A percentile compares a stretch with the other conserved stretches of the same genome.
Conservation (phyloP, 2,888 invertebrate genomes). For the Meteorus colon region DNA sequence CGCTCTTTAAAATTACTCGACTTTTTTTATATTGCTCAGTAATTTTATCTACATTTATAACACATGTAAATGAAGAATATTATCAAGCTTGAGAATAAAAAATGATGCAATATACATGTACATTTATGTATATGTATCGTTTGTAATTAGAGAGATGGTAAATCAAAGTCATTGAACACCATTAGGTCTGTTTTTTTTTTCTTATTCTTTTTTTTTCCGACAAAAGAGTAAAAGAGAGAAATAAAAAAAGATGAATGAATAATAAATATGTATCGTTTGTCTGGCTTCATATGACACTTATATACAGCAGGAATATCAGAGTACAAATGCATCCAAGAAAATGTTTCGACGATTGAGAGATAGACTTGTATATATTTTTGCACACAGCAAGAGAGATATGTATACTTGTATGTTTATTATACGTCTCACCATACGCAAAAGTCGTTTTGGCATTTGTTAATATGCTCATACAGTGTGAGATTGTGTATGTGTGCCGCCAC, state of each 20-base stretch:
- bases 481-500: conserved; percentile 60
- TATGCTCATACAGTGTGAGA: background rate
- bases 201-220: background rate
- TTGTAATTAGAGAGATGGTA: conserved; percentile 71
- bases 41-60: conserved; percentile 13
- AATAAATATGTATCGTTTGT: conserved; percentile 5
- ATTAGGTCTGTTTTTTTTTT: background rate
- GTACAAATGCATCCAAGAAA: conserved; percentile 12
- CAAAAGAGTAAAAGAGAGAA: background rate
- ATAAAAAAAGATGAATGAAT: conserved; percentile 24
- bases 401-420: conserved; percentile 43
- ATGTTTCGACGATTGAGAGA: conserved; percentile 11
- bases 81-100: conserved; percentile 9
- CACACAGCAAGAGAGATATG: conserved; percentile 5
- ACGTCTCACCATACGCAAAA: conserved; percentile 39
- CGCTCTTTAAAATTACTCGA: conserved; percentile 49
- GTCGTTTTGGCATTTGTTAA: conserved; percentile 60
- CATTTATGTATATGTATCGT: conserved; percentile 57
- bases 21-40: conserved; percentile 9
- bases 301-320: conserved; percentile 37
- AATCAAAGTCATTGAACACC: conserved; percentile 63
- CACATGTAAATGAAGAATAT: conserved; percentile 28
- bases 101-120: background rate
- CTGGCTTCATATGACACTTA: conserved; percentile 22
- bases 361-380: conserved; percentile 5